phyloP scores from a whole-genome alignment of 2,797 vertebrate genomes.

The Hydrophis major region DNA sequence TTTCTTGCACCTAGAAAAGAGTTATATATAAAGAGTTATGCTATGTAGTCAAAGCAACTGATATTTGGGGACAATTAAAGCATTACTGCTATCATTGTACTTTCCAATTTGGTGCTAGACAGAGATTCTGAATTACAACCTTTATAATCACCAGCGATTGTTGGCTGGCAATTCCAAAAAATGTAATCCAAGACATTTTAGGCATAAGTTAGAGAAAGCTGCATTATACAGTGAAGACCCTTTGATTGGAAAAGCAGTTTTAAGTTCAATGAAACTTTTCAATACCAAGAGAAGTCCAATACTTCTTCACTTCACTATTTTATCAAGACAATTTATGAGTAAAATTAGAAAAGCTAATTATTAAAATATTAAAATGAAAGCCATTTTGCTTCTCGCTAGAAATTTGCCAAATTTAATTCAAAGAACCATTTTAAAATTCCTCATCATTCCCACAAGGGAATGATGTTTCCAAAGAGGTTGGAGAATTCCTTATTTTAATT shows the following conservation, averaged over 20 bases:
- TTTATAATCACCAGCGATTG: background rate
- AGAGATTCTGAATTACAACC: background rate
- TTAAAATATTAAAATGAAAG: background rate
- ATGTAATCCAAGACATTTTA: background rate
- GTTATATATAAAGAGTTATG: too few species aligned
- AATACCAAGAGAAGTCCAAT: background rate
- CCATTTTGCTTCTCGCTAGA: background rate
- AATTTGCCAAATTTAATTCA: background rate
- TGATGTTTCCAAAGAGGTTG: background rate
- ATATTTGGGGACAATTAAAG: background rate
- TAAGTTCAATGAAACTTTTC: background rate
- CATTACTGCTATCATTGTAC: background rate
- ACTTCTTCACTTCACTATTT: background rate
- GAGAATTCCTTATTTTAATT: background rate
- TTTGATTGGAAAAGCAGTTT: background rate
- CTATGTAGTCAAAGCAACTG: background rate
- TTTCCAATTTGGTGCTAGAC: background rate
- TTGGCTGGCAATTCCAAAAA: background rate
- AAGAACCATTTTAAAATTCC: background rate
- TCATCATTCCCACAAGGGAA: background rate
- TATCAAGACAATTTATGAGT: background rate
- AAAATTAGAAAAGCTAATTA: background rate
- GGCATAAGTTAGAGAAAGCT: background rate
- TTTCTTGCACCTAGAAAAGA: background rate
- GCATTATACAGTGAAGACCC: background rate